A percentile compares a stretch with the other conserved stretches of the same genome.
Conservation (phyloP, 2,888 invertebrate genomes). For the Drosophila vallismaia region DNA sequence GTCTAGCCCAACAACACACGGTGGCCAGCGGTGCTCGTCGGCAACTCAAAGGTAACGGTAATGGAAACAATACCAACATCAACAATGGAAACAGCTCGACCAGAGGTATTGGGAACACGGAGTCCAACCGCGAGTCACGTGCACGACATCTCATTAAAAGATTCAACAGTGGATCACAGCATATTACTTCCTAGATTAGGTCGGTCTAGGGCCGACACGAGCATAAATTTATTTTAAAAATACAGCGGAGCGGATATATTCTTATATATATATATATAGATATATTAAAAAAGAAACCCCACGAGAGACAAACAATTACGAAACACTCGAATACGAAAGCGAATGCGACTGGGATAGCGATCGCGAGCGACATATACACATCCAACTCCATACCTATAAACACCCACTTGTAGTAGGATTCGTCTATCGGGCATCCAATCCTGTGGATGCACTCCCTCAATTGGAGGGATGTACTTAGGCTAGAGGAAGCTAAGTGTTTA, state of each 20-base stretch:
- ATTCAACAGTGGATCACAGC: conserved; percentile 79
- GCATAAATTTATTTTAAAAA: conserved; percentile 39
- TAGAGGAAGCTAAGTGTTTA: conserved; percentile 74
- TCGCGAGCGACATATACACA: conserved; percentile 16
- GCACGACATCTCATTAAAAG: conserved; percentile 67
- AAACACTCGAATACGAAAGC: conserved; percentile 65
- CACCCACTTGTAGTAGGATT: conserved; percentile 37
- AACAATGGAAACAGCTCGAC: conserved; percentile 22
- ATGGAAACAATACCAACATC: conserved; percentile 6
- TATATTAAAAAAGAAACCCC: conserved; percentile 42
- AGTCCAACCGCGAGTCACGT: conserved; percentile 57
- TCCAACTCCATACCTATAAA: conserved; percentile 12
- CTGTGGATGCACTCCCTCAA: conserved; percentile 26
- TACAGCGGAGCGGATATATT: conserved; percentile 12
- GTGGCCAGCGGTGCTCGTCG: conserved; percentile 64
- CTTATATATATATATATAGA: conserved; percentile 24
- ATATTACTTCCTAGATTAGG: conserved; percentile 69
- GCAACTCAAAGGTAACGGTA: conserved; percentile 19
- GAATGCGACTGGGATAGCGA: conserved; percentile 40
- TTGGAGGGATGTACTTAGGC: conserved; percentile 66
- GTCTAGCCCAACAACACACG: conserved; percentile 83
- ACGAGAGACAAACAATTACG: conserved; percentile 45
- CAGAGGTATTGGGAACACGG: conserved; percentile 23
- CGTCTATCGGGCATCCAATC: conserved; percentile 5
- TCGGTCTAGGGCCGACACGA: conserved; percentile 26